A percentile compares a stretch with the other conserved stretches of the same genome.
Conservation (phyloP, 2,797 vertebrate species). For the Fringilla coelebs region DNA sequence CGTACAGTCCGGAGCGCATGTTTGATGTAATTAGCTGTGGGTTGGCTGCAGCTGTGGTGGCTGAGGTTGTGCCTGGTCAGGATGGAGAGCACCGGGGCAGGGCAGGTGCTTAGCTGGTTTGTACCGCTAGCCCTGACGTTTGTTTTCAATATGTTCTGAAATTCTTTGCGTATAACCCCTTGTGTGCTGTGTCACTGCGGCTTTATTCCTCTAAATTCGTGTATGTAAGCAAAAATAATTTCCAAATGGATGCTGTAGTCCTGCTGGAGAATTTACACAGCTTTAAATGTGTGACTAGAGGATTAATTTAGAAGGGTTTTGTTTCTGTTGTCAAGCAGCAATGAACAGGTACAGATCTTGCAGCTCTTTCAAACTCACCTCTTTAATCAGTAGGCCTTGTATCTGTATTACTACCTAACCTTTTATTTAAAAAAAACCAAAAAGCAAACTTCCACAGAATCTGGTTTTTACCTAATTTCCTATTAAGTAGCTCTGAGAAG, state of each 20-base stretch:
- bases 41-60: not conserved
- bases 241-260: accelerated
- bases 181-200: not conserved
- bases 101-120: not conserved
- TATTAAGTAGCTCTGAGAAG: not conserved
- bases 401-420: not conserved
- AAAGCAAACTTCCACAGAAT: not conserved
- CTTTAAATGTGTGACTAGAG: not conserved
- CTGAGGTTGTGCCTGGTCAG: not conserved
- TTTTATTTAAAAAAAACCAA: not conserved
- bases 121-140: accelerated
- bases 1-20: not conserved
- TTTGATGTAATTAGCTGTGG: not conserved
- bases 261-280: not conserved
- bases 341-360: not conserved
- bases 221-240: not conserved
- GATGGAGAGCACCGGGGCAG: not conserved
- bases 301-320: not conserved
- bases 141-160: not conserved
- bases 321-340: not conserved
- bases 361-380: not conserved
- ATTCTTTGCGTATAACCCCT: accelerated
- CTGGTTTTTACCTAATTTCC: not conserved
- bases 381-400: not conserved
- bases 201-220: not conserved